Conservation (phyloP, 1,140 invertebrate genomes). For the Drosophila setifemur region DNA sequence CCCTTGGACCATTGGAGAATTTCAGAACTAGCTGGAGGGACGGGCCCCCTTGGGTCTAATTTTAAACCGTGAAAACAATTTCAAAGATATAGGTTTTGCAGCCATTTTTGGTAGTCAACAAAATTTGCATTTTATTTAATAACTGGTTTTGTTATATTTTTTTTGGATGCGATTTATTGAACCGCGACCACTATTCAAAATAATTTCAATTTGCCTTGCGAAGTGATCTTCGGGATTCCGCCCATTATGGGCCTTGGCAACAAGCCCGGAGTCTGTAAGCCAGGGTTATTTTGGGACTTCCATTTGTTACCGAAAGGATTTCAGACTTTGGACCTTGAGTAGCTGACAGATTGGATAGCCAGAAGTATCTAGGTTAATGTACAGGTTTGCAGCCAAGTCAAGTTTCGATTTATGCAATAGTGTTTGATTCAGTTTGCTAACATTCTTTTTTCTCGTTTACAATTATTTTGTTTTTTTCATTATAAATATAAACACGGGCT, state of each 20-base stretch:
- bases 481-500: background rate
- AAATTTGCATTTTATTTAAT: constrained; percentile 57
- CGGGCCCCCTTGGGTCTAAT: constrained; percentile 1
- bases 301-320: constrained; percentile 2
- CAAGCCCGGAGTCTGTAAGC: constrained; percentile 1
- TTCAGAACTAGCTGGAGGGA: background rate
- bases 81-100: too few species aligned
- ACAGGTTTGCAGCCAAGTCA: constrained; percentile 4
- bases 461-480: background rate
- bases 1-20: background rate
- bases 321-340: constrained; percentile 10
- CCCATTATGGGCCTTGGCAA: constrained; percentile 17
- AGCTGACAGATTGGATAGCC: background rate
- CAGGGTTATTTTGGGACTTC: constrained; percentile 2
- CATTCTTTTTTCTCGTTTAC: too few species aligned
- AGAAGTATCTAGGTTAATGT: constrained; percentile 32
- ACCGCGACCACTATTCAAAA: constrained; percentile 41
- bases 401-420: constrained; percentile 18
- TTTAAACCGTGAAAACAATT: constrained; percentile 28
- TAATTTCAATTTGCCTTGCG: constrained; percentile 27
- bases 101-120: constrained; percentile 38
- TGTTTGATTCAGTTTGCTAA: too few species aligned
- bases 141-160: constrained; percentile 56
- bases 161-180: constrained; percentile 36
- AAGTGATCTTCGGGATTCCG: constrained; percentile 21